phyloP scores from a whole-genome alignment of 2,113 vertebrate genomes.

The Dasyprocta punctata region DNA sequence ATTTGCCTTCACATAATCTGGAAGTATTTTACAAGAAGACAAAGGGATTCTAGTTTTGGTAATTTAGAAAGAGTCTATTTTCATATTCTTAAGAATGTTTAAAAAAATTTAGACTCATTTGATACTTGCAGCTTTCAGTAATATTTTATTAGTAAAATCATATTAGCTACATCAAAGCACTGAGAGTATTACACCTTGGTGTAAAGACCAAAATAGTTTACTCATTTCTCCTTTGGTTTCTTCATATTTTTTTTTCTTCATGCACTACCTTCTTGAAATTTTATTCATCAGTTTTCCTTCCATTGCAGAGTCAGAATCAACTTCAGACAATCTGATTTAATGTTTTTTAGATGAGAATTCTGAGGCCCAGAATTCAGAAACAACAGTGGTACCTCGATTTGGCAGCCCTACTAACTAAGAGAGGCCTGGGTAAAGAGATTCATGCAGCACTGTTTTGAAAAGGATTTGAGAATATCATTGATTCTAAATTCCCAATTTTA shows the following conservation, averaged over 20 bases:
- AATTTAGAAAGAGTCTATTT: slow-evolving; percentile 60
- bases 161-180: neutral
- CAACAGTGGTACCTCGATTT: neutral
- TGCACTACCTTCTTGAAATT: neutral
- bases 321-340: neutral
- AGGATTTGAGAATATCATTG: neutral
- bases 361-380: neutral
- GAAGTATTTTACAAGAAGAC: slow-evolving; percentile 30
- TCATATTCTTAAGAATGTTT: neutral
- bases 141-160: neutral
- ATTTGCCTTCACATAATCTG: neutral
- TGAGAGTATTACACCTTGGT: neutral
- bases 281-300: neutral
- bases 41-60: neutral
- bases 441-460: neutral
- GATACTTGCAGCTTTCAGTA: neutral
- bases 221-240: neutral
- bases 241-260: neutral
- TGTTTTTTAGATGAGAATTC: neutral
- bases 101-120: neutral
- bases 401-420: neutral
- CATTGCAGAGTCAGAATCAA: neutral
- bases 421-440: neutral
- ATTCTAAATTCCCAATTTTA: neutral
- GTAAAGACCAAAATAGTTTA: neutral